These are phyloP conservation scores for Xiphophorus couchianus DNA, from an alignment of 2,113 vertebrate species.

Conservation along the genomic window DNA sequence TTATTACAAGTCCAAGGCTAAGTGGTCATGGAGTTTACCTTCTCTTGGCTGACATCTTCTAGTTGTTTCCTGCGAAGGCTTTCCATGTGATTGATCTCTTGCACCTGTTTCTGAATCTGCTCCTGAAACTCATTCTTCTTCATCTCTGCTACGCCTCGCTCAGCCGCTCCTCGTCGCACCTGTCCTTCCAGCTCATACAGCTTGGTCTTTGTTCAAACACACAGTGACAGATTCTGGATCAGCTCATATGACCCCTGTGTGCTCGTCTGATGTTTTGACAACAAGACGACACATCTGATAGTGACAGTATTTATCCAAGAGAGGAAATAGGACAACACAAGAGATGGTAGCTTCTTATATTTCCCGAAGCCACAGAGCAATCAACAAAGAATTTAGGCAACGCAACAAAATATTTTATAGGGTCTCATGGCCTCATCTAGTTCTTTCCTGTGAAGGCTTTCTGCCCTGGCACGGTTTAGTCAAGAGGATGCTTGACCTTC, in stretches of 20 bases:
- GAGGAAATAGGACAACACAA: neutral
- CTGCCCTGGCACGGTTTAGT: neutral
- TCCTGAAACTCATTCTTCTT: slow-evolving; percentile 90
- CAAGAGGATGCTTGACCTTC: neutral
- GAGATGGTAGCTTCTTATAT: neutral
- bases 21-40: slow-evolving; percentile 73
- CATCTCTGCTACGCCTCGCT: slow-evolving; percentile 84
- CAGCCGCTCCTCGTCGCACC: slow-evolving; percentile 80
- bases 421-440: neutral
- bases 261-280: neutral
- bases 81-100: slow-evolving; percentile 85
- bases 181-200: slow-evolving; percentile 88
- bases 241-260: neutral
- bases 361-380: neutral
- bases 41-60: slow-evolving; percentile 85
- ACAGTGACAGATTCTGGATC: neutral
- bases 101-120: slow-evolving; percentile 84
- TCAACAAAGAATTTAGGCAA: neutral
- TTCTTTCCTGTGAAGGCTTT: neutral
- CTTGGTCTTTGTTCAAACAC: slow-evolving; percentile 74
- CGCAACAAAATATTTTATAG: neutral
- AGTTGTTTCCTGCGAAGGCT: slow-evolving; percentile 84
- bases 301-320: neutral
- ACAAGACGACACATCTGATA: neutral
- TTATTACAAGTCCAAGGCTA: too few relatives aligned